Percentiles rank a stretch among this genome's conserved stretches.
Evolutionary conservation across 2,888 invertebrate species (phyloP).

Genomic region (Drosophila kuntzei): DNA sequence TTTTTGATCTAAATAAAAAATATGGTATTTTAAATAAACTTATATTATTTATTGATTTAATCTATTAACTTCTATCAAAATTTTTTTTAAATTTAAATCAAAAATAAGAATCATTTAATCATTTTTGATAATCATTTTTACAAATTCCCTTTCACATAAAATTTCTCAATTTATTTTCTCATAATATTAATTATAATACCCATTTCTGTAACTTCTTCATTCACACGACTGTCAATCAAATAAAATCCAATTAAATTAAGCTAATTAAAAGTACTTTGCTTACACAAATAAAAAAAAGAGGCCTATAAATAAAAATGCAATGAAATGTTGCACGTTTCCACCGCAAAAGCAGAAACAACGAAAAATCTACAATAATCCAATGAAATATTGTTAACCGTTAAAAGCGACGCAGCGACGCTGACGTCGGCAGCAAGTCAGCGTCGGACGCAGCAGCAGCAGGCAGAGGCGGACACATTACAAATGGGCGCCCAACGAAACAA

Average conservation of each 20-base stretch:
- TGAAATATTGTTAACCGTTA: slow-evolving; percentile 56
- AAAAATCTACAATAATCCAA: slow-evolving; percentile 31
- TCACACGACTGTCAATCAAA: background rate
- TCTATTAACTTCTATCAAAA: too few species aligned
- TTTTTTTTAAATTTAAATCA: too few species aligned
- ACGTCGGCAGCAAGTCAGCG: background rate
- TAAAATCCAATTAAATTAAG: slow-evolving; percentile 58
- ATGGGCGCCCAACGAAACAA: slow-evolving; percentile 26
- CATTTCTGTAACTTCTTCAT: too few species aligned
- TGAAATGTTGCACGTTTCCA: slow-evolving; percentile 18
- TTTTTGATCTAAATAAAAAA: too few species aligned
- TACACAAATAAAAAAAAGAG: slow-evolving; percentile 25
- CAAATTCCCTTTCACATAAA: too few species aligned
- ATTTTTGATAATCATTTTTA: too few species aligned
- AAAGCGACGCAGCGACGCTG: slow-evolving; percentile 9
- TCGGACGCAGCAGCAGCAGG: background rate
- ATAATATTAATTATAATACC: too few species aligned
- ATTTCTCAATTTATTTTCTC: too few species aligned
- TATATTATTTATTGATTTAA: too few species aligned
- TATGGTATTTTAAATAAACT: too few species aligned
- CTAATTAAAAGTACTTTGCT: slow-evolving; percentile 55
- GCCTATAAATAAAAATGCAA: slow-evolving; percentile 16
- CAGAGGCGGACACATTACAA: slow-evolving; percentile 20
- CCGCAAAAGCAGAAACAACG: slow-evolving; percentile 23
- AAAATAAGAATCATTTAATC: too few species aligned